Conservation (phyloP, 2,113 vertebrate species). For the Bubo bubo region DNA sequence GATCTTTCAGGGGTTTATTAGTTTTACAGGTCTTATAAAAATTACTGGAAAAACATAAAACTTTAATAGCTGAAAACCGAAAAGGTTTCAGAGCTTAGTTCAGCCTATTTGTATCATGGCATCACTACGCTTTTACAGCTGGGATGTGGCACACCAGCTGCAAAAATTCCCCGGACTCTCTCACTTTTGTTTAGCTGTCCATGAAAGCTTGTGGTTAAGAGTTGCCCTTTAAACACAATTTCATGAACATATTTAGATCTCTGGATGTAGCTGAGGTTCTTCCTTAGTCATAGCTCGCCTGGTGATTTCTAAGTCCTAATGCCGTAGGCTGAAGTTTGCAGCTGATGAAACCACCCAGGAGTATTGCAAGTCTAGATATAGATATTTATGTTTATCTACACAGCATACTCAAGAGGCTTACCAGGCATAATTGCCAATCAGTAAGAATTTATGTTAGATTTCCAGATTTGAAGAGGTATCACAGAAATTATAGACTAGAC, state of each 20-base stretch:
- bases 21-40: conserved; percentile 43
- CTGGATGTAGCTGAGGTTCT: neutral
- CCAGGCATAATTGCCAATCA: neutral
- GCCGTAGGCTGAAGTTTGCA: neutral
- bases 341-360: conserved; percentile 11
- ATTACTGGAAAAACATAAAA: conserved; percentile 38
- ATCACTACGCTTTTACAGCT: neutral
- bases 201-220: neutral
- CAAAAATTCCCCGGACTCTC: neutral
- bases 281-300: neutral
- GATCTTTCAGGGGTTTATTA: conserved; percentile 21
- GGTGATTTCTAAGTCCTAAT: neutral
- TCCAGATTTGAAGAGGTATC: neutral
- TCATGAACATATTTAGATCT: neutral
- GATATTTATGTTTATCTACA: neutral
- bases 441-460: neutral
- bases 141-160: neutral
- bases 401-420: neutral
- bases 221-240: neutral
- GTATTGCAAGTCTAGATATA: neutral
- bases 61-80: conserved; percentile 12
- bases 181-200: neutral
- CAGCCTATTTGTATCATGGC: neutral
- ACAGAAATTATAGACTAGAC: neutral
- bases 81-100: conserved; percentile 9